Evolutionary conservation across 2,797 vertebrate genomes (phyloP).

Genomic region (Siniperca undulata): DNA sequence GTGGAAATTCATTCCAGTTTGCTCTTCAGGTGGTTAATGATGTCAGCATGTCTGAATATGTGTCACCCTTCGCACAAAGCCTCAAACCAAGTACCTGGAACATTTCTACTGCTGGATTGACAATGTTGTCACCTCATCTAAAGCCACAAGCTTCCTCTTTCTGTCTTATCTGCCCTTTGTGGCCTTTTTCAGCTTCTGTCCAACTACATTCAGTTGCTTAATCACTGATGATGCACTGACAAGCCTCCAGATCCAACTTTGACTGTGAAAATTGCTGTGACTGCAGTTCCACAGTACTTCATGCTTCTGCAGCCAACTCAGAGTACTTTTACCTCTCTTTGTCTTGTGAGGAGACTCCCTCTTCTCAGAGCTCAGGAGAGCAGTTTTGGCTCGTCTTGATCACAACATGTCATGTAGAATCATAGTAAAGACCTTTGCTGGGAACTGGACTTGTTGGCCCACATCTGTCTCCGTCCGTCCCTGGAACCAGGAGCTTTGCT

Average conservation of each 20-base stretch:
- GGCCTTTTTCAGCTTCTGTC: background rate
- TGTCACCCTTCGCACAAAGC: background rate
- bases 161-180: too few species aligned
- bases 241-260: background rate
- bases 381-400: background rate
- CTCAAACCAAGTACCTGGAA: background rate
- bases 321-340: background rate
- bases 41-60: background rate
- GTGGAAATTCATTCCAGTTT: conserved; percentile 3
- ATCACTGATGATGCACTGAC: background rate
- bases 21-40: background rate
- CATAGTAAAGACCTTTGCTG: background rate
- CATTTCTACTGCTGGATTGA: background rate
- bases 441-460: background rate
- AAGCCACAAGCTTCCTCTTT: background rate
- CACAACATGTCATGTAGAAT: background rate
- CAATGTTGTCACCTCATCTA: background rate
- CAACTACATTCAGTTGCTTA: background rate
- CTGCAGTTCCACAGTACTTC: conserved; percentile 11
- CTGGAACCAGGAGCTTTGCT: background rate
- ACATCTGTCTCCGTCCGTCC: background rate
- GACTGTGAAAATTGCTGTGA: background rate
- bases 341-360: background rate
- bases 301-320: background rate
- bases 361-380: background rate